Conservation (phyloP, 2,797 vertebrate genomes). For the Diceros bicornis region DNA sequence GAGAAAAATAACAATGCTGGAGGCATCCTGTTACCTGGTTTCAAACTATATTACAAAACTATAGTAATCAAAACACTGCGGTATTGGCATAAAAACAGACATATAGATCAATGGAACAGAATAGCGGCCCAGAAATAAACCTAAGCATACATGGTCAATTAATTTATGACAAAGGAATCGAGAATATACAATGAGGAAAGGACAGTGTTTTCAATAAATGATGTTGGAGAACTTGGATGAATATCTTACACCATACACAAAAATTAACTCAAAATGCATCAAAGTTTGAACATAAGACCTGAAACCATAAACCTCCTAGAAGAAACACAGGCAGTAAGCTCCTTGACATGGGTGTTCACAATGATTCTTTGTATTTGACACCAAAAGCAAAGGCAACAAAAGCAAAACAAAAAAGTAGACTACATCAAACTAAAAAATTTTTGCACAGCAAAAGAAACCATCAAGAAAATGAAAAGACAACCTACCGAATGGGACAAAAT, state of each 20-base stretch:
- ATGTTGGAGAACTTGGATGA: not conserved
- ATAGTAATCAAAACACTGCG: not conserved
- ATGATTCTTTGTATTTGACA: not conserved
- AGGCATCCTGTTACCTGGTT: not conserved
- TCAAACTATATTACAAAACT: not conserved
- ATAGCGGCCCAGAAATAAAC: not conserved
- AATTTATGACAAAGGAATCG: not conserved
- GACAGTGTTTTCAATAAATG: not conserved
- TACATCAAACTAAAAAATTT: not conserved
- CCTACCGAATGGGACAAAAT: not conserved
- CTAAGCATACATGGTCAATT: not conserved
- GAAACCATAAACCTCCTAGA: not conserved
- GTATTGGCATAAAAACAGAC: not conserved
- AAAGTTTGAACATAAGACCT: not conserved
- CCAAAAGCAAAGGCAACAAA: not conserved
- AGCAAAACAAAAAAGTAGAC: not conserved
- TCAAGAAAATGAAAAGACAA: not conserved
- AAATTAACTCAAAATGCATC: not conserved
- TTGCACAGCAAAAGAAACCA: not conserved
- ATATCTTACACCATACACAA: not conserved
- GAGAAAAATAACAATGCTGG: not conserved
- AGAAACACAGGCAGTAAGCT: not conserved
- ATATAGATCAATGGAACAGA: not conserved
- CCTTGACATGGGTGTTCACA: not conserved
- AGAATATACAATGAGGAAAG: not conserved